Conservation (phyloP, 53 echinoderm and acorn worm genomes). For the Glandiceps talaboti region DNA sequence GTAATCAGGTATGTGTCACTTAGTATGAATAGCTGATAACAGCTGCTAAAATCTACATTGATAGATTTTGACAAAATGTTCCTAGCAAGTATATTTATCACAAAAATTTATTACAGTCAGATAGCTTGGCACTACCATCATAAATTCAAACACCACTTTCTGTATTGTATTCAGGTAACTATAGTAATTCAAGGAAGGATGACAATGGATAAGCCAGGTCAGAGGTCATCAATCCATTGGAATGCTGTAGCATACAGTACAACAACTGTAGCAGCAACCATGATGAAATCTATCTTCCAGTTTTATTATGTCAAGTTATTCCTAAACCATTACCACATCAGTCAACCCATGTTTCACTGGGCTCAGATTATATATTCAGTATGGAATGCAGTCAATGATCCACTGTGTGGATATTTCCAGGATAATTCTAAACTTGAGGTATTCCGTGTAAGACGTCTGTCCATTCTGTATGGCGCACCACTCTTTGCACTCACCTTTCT, state of each 20-base stretch:
- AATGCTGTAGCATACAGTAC: slow-evolving; percentile 63
- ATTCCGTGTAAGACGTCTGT: slow-evolving; percentile 64
- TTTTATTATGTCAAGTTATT: slow-evolving; percentile 95
- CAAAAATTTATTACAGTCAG: no score
- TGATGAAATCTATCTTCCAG: slow-evolving; percentile 72
- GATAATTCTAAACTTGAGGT: slow-evolving; percentile 68
- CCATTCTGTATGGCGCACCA: slow-evolving; percentile 87
- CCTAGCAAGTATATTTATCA: no score
- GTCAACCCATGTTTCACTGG: slow-evolving; percentile 66
- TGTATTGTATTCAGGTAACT: no score
- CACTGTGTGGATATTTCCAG: slow-evolving; percentile 90
- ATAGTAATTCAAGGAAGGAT: no score
- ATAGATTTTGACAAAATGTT: no score
- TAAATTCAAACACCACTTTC: no score
- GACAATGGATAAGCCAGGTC: not conserved
- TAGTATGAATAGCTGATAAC: no score
- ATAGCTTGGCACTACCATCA: no score
- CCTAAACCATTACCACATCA: slow-evolving; percentile 61
- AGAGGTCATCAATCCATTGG: not conserved
- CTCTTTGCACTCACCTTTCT: slow-evolving; percentile 74
- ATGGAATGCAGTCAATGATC: slow-evolving; percentile 96
- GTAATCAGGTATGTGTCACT: no score
- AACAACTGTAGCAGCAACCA: slow-evolving; percentile 50
- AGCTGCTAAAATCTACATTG: no score
- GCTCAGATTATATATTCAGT: slow-evolving; percentile 75